Percentiles rank a stretch among this genome's conserved stretches.
Evolutionary conservation across 2,113 vertebrate species (phyloP).

Genomic region (Cranoglanis bouderius): DNA sequence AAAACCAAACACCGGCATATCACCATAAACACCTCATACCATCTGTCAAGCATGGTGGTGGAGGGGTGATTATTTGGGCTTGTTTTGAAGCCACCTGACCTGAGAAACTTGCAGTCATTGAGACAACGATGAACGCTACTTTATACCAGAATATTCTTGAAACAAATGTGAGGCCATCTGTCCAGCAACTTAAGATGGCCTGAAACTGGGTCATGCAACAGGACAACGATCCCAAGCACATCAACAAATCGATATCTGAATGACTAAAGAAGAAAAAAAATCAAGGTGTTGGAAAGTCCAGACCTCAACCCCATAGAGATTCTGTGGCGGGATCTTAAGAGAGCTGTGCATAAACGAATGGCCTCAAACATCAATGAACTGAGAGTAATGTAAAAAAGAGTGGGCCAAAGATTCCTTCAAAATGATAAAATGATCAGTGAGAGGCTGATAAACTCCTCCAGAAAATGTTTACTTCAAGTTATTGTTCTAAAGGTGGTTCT

Average conservation of each 20-base stretch:
- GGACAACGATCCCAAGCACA: background rate
- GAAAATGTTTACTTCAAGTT: background rate
- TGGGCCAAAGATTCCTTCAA: no score
- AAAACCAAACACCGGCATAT: background rate
- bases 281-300: no score
- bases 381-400: background rate
- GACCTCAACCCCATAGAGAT: no score
- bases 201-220: background rate
- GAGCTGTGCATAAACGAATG: no score
- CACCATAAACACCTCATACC: background rate
- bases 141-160: background rate
- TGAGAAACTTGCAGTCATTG: background rate
- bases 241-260: background rate
- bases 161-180: background rate
- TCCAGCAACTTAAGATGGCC: background rate
- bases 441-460: background rate
- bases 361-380: background rate
- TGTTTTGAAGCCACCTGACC: background rate
- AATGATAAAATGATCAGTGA: background rate
- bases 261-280: no score
- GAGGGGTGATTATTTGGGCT: background rate
- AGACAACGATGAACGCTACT: background rate
- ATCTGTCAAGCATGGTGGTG: background rate
- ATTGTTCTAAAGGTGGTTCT: background rate
- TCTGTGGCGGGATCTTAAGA: no score